Evolutionary conservation across 2,888 invertebrate species (phyloP).

Genomic region (Mongoloraphidia duomilia): DNA sequence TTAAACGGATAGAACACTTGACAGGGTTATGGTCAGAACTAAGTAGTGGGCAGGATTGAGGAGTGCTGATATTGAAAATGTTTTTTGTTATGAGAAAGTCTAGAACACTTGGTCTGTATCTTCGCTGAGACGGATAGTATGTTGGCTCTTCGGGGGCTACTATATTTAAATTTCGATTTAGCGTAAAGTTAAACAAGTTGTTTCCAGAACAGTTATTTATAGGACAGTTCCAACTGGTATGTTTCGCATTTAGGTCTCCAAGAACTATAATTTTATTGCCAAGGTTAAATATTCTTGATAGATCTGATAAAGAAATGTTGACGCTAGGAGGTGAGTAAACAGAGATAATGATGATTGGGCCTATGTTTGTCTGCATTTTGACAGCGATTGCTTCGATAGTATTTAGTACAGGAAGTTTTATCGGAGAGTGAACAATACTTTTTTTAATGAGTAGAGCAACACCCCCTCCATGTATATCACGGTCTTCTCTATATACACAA

Average conservation of each 20-base stretch:
- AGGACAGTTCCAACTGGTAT: constrained; percentile 15
- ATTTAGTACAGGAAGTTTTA: too few relatives aligned
- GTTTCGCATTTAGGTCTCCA: constrained; percentile 5
- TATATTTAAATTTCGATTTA: constrained; percentile 11
- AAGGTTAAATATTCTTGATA: constrained; percentile 9
- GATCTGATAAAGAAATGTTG: constrained; percentile 8
- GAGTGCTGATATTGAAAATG: constrained; percentile 6
- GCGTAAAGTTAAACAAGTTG: constrained; percentile 9
- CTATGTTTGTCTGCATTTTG: constrained; percentile 2
- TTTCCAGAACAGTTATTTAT: constrained; percentile 13
- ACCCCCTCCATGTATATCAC: too few relatives aligned
- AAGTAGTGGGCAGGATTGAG: constrained; percentile 11
- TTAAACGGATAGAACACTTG: constrained; percentile 5
- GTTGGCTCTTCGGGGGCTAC: constrained; percentile 15
- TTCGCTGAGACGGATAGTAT: constrained; percentile 13
- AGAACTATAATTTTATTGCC: constrained; percentile 12
- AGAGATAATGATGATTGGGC: constrained; percentile 7
- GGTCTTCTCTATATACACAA: too few relatives aligned
- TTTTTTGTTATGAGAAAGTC: constrained; percentile 18
- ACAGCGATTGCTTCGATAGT: too few relatives aligned
- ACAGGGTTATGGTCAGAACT: constrained; percentile 17
- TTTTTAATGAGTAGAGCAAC: too few relatives aligned
- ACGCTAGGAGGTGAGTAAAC: constrained; percentile 13
- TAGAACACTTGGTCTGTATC: constrained; percentile 11
- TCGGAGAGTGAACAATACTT: too few relatives aligned